These are phyloP conservation scores for Aethes cnicana DNA, from an alignment of 2,888 invertebrate genomes.

Conservation along the genomic window DNA sequence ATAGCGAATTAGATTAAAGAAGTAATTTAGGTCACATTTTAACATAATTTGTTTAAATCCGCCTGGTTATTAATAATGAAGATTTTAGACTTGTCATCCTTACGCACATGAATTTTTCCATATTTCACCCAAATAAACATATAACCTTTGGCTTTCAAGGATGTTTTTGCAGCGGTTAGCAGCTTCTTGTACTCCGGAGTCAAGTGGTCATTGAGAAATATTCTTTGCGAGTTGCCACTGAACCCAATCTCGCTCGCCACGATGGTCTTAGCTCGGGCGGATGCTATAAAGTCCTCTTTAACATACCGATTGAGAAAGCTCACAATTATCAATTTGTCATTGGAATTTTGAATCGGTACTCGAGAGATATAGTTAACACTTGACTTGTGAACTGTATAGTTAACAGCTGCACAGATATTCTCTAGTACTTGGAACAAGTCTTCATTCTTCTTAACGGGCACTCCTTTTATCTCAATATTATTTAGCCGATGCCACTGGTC, in stretches of 20 bases:
- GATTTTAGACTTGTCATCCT: neutral
- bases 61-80: neutral
- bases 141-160: neutral
- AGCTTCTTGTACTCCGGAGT: neutral
- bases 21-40: neutral
- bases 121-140: neutral
- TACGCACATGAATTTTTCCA: neutral
- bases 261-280: neutral
- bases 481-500: no score
- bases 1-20: no score
- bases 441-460: neutral
- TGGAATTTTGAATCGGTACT: neutral
- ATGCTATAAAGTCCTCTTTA: neutral
- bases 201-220: slow-evolving; percentile 5
- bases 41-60: slow-evolving; percentile 9
- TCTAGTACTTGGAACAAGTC: neutral
- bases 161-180: neutral
- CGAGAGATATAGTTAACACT: neutral
- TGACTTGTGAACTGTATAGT: neutral
- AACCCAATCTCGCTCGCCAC: neutral
- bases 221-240: neutral
- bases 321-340: neutral
- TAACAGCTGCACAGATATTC: neutral
- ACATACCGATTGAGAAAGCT: neutral
- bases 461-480: neutral